Conservation (phyloP, 2,797 vertebrate species). For the Nyctalus aviator region DNA sequence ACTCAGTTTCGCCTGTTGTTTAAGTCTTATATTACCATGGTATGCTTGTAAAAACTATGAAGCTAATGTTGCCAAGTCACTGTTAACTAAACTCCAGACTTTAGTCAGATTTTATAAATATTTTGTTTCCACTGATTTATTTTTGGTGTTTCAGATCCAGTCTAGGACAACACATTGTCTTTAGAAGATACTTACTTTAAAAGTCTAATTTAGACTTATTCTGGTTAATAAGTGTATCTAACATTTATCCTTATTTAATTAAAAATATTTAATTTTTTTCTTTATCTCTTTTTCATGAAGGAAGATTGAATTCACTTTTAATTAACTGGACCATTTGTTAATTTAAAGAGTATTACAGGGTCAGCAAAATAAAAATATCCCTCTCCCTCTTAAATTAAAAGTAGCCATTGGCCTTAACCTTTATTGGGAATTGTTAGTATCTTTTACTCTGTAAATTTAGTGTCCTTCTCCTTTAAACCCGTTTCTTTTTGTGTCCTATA, state of each 20-base stretch:
- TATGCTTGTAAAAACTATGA: conserved; percentile 15
- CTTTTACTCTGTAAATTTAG: conserved; percentile 1
- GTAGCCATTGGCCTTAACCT: neutral
- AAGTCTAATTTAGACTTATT: conserved; percentile 10
- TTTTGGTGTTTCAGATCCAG: conserved; percentile 10
- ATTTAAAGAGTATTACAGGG: conserved; percentile 1
- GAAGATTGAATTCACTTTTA: neutral
- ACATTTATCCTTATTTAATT: neutral
- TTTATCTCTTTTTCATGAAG: neutral
- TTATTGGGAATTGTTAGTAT: conserved; percentile 18
- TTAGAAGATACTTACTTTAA: conserved; percentile 45
- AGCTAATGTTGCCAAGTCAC: neutral
- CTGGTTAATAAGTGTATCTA: neutral
- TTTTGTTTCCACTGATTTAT: neutral
- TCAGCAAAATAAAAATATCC: conserved; percentile 37
- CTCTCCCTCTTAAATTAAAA: neutral
- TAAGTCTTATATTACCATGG: neutral
- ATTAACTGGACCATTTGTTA: neutral
- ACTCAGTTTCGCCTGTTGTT: neutral
- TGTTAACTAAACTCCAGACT: neutral
- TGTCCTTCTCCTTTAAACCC: neutral
- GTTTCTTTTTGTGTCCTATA: neutral
- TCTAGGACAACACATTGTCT: neutral
- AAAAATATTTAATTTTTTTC: neutral
- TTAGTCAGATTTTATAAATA: conserved; percentile 22